phyloP scores from a whole-genome alignment of 2,113 vertebrate species.

The Petaurus breviceps region DNA sequence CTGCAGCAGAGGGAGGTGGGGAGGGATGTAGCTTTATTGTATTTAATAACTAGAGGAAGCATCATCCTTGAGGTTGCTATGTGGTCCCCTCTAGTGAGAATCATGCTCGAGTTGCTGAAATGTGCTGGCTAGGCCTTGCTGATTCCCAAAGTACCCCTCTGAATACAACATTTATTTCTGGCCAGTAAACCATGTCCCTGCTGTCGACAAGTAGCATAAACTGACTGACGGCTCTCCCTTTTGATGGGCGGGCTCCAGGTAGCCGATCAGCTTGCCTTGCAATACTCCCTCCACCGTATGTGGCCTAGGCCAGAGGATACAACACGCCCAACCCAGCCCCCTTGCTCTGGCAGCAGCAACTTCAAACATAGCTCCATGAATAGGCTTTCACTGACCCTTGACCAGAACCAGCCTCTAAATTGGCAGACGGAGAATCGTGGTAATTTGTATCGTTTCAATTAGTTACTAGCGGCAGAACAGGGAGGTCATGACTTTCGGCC shows the following conservation, averaged over 20 bases:
- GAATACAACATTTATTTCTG: conserved; percentile 93
- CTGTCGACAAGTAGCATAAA: conserved; percentile 85
- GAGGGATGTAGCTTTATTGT: conserved; percentile 26
- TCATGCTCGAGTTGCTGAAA: conserved; percentile 44
- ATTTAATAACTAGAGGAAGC: conserved; percentile 52
- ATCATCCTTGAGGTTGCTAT: conserved; percentile 37
- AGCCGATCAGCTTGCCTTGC: conserved; percentile 66
- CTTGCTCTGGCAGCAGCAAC: conserved; percentile 90
- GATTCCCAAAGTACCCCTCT: conserved; percentile 86
- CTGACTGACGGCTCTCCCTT: conserved; percentile 87
- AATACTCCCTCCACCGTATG: conserved; percentile 83
- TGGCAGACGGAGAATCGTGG: conserved; percentile 96
- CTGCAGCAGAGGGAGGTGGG: neutral
- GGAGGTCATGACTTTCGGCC: conserved; percentile 95
- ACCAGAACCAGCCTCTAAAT: conserved; percentile 92
- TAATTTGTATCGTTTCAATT: conserved; percentile 99
- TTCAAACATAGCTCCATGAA: conserved; percentile 97
- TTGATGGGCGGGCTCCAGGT: conserved; percentile 90
- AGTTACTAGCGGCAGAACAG: conserved; percentile 97
- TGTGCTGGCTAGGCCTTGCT: conserved; percentile 58
- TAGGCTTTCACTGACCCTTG: conserved; percentile 94
- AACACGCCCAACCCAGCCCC: conserved; percentile 80
- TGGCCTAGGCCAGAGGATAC: conserved; percentile 82
- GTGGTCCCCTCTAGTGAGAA: conserved; percentile 50
- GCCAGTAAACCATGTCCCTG: conserved; percentile 89